These are phyloP conservation scores for Ganaspis sp. DNA, from an alignment of 1,140 invertebrate genomes.

Conservation along the genomic window DNA sequence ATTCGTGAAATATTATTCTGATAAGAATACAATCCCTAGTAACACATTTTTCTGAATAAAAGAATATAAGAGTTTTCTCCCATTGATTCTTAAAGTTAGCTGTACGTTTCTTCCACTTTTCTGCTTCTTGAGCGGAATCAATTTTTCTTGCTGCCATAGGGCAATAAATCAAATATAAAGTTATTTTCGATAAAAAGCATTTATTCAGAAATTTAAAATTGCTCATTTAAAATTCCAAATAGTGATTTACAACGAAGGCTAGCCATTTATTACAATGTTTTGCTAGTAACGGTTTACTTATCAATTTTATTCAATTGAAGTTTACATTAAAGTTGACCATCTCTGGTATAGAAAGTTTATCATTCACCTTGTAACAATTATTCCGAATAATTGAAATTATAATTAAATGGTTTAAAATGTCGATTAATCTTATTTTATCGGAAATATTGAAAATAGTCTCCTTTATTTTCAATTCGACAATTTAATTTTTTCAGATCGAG, in stretches of 20 bases:
- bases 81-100: not conserved
- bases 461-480: not conserved
- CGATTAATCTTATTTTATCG: no score
- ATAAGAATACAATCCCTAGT: no score
- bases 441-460: not conserved
- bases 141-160: not conserved
- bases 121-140: not conserved
- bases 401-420: no score
- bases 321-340: conserved; percentile 32
- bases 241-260: not conserved
- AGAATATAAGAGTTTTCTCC: not conserved
- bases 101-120: not conserved
- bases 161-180: not conserved
- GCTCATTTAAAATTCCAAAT: conserved; percentile 14
- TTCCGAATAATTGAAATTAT: not conserved
- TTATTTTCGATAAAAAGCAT: not conserved
- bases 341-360: conserved; percentile 18
- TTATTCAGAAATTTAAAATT: not conserved
- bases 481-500: conserved; percentile 78
- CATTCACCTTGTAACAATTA: conserved; percentile 30
- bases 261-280: not conserved
- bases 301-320: not conserved
- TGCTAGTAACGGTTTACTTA: not conserved
- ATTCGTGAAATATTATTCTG: no score
- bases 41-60: no score